Percentiles rank a stretch among this genome's conserved stretches.
These are phyloP conservation scores for Tenthredo distinguenda DNA, from an alignment of 2,888 invertebrate genomes.

Conservation along the genomic window DNA sequence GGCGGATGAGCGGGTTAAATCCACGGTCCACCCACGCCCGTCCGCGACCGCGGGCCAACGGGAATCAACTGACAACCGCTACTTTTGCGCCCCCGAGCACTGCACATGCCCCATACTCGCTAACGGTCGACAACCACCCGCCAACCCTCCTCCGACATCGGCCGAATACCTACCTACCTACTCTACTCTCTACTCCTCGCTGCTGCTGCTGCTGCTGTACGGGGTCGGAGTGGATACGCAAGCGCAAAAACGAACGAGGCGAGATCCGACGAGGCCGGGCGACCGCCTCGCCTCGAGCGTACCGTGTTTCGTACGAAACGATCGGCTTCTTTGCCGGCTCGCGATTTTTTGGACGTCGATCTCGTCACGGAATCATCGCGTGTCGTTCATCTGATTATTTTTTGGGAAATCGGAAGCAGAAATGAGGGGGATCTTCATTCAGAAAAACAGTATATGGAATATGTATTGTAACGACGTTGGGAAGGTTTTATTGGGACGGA, in stretches of 20 bases:
- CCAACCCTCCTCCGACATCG: conserved; percentile 63
- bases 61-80: conserved; percentile 74
- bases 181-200: not conserved
- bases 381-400: not conserved
- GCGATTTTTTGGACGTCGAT: not conserved
- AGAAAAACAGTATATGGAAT: not conserved
- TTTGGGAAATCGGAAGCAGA: not conserved
- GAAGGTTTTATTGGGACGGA: not conserved
- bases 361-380: not conserved
- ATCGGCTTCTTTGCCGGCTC: not conserved
- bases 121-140: conserved; percentile 62
- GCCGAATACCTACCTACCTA: conserved; percentile 49
- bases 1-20: conserved; percentile 51
- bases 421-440: not conserved
- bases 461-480: not conserved
- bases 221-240: conserved; percentile 49
- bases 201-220: not conserved
- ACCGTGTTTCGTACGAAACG: not conserved
- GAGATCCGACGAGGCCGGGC: not conserved
- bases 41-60: conserved; percentile 77
- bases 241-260: conserved; percentile 12
- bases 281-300: not conserved
- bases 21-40: conserved; percentile 67
- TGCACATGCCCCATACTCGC: conserved; percentile 55
- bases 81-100: conserved; percentile 67